Evolutionary conservation across 2,888 invertebrate genomes (phyloP), one percentile per base, ranked within the genome.

Genomic region (Acanthosepion esculentum): DNA sequence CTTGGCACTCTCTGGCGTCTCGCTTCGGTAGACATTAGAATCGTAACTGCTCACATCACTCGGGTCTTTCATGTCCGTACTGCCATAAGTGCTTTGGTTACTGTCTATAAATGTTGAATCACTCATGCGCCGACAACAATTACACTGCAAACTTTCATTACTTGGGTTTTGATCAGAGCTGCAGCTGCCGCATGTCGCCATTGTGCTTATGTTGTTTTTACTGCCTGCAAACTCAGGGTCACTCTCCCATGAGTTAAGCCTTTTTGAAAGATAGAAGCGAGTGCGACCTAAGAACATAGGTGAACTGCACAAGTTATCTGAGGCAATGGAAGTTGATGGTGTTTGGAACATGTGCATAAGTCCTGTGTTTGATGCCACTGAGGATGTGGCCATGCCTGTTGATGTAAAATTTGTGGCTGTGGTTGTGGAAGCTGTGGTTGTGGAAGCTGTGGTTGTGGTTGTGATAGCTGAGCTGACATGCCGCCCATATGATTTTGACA

Each of bases 1-100:
- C 33, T 93, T 93, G 29, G 59, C 94, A 48, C 95, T 95, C 41
- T 95, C 94, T 0, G 95, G 95, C 26, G 94, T 94, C 59, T 95
- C 94, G 2, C 94, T 95, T 26, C 95, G 95, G 94, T 96, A 96
- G 50, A 96, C 94, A n/a, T 95, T 95, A 0, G 96, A 96, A 94
- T 96, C 96, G 94, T 95, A 96, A 95, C 96, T 96, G 95, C 96
- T 96, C 29, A 96, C 95, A 95, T 97, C 96, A 94, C 96, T 96
- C 8, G 96, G 95, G 53, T 96, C 96, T 50, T 95, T 95, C 48
- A 95, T 94, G n/a, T 96, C 96, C 91, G 96, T 96, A 94, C 96
- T 96, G 50, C 96, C 96, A 93, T 96, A 96, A 8, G 96, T 96
- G 93, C 96, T 96, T 78, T 96, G 95, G 94, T 96, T 96, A 95